phyloP scores from a whole-genome alignment of 1,140 invertebrate species.

The Lepidurus packardi region DNA sequence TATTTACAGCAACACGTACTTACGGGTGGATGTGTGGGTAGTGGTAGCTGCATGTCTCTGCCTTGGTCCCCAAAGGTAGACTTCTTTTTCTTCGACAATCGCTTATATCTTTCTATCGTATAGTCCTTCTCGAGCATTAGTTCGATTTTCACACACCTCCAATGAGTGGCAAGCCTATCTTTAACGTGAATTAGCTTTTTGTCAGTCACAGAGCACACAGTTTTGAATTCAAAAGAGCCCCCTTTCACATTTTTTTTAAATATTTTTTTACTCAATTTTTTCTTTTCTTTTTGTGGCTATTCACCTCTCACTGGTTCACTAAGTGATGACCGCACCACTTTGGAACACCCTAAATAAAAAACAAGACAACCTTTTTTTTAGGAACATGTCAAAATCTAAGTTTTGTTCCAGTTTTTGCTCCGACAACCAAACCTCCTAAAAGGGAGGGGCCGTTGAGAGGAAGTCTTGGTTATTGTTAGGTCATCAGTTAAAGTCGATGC shows the following conservation, averaged over 20 bases:
- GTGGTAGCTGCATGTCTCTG: conserved; percentile 33
- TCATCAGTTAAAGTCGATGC: conserved; percentile 6
- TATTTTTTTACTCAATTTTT: not conserved
- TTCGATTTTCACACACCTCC: not conserved
- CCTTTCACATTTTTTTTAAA: not conserved
- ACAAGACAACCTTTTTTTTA: not conserved
- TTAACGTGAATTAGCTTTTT: conserved; percentile 2
- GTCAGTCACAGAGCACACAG: conserved; percentile 11
- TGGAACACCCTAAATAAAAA: not conserved
- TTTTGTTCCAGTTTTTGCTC: conserved; percentile 2
- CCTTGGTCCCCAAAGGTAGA: conserved; percentile 27
- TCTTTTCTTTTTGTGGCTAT: not conserved
- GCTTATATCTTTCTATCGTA: conserved; percentile 9
- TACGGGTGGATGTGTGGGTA: conserved; percentile 26
- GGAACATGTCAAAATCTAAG: not conserved
- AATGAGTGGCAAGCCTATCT: conserved; percentile 1
- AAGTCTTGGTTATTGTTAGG: not conserved
- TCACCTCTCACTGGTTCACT: conserved; percentile 9
- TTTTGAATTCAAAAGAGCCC: not conserved
- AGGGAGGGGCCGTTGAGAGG: conserved; percentile 1
- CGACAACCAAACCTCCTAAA: not conserved
- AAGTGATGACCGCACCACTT: conserved; percentile 11
- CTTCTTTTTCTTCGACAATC: conserved; percentile 22
- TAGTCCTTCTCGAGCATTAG: not conserved
- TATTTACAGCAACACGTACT: conserved; percentile 12